Conservation (phyloP, 2,113 vertebrate species). For the Pithys albifrons region DNA sequence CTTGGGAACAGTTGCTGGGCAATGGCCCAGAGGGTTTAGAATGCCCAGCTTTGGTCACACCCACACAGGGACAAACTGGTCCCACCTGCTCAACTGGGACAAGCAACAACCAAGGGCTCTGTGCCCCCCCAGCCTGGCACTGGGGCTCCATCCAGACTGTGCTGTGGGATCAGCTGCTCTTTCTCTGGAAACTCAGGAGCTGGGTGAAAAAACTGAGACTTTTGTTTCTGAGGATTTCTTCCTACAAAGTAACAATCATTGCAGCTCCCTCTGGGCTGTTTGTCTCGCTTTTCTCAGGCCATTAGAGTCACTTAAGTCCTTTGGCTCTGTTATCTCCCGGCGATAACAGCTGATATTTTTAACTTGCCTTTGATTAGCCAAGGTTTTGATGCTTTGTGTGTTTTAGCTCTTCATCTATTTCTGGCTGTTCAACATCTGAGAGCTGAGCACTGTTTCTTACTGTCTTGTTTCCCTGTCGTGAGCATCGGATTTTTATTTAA, state of each 20-base stretch:
- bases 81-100: too few relatives aligned
- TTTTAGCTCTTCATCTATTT: constrained; percentile 46
- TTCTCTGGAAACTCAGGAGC: neutral
- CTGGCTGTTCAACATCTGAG: neutral
- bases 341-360: constrained; percentile 52
- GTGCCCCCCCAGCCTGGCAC: too few relatives aligned
- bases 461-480: neutral
- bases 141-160: neutral
- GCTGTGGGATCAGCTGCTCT: neutral
- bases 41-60: too few relatives aligned
- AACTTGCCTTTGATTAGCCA: constrained; percentile 37
- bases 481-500: neutral
- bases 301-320: constrained; percentile 9
- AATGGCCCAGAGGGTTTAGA: too few relatives aligned
- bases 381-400: constrained; percentile 16
- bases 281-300: neutral
- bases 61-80: too few relatives aligned
- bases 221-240: neutral
- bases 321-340: neutral
- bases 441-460: neutral
- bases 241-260: neutral
- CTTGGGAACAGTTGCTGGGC: too few relatives aligned
- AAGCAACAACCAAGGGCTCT: too few relatives aligned
- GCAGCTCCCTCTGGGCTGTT: neutral
- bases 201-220: neutral